Percentiles rank a stretch among this genome's conserved stretches.
Conservation (phyloP, 2,797 vertebrate species). For the Linurgus olivaceus region DNA sequence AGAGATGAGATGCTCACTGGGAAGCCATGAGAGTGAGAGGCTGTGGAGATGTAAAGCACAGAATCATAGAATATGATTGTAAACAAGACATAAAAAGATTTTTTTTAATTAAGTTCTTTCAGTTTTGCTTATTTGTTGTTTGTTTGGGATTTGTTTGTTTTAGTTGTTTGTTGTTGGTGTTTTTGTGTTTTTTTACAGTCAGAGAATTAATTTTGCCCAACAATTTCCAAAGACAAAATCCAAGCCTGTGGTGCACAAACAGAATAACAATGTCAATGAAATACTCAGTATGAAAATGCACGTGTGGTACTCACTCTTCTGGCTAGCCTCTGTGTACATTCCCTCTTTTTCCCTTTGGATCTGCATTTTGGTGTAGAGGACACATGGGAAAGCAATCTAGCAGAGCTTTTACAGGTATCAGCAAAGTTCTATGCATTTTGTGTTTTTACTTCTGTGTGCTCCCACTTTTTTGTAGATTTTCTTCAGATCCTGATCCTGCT, state of each 20-base stretch:
- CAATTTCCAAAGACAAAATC: neutral
- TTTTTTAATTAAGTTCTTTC: neutral
- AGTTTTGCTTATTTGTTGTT: neutral
- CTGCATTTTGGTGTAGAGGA: neutral
- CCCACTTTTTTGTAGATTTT: neutral
- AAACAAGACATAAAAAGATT: neutral
- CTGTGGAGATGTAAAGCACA: neutral
- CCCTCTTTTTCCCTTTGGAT: neutral
- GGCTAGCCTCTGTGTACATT: neutral
- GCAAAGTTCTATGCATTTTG: neutral
- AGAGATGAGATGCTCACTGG: neutral
- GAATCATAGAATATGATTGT: neutral
- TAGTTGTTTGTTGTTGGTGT: neutral
- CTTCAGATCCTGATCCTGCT: neutral
- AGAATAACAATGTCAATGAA: neutral
- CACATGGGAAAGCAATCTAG: neutral
- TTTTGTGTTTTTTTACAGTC: neutral
- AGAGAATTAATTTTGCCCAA: neutral
- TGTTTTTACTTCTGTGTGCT: neutral
- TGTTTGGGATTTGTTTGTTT: neutral
- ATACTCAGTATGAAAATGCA: neutral
- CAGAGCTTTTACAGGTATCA: neutral
- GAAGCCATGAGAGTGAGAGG: neutral
- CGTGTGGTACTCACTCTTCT: neutral
- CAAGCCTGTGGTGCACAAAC: neutral